A percentile compares a stretch with the other conserved stretches of the same genome.
These are phyloP conservation scores for Tenthredo livida DNA, from an alignment of 2,888 invertebrate species.

Conservation along the genomic window DNA sequence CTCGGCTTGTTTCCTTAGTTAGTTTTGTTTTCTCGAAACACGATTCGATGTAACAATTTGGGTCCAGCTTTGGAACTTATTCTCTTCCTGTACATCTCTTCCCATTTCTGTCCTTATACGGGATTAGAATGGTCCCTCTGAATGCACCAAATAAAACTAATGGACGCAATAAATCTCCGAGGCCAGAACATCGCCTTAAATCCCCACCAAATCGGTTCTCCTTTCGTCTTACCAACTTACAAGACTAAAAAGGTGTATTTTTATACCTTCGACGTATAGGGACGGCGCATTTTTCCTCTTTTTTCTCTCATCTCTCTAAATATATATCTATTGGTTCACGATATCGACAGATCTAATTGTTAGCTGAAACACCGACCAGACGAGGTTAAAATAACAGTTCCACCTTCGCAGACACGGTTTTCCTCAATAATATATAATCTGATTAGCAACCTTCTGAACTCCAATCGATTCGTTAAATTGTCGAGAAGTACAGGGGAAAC, in stretches of 20 bases:
- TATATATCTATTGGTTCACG: background rate
- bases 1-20: background rate
- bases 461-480: background rate
- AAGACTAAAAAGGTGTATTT: slow-evolving; percentile 48
- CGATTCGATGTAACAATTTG: slow-evolving; percentile 47
- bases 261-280: slow-evolving; percentile 29
- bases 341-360: slow-evolving; percentile 32
- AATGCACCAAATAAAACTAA: slow-evolving; percentile 60
- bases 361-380: background rate
- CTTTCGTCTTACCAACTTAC: slow-evolving; percentile 37
- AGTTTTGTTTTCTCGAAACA: slow-evolving; percentile 26
- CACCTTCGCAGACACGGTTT: background rate
- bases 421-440: slow-evolving; percentile 4
- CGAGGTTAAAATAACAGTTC: background rate
- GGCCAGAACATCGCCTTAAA: slow-evolving; percentile 45
- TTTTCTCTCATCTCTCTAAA: background rate
- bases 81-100: slow-evolving; percentile 40
- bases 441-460: slow-evolving; percentile 3
- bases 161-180: slow-evolving; percentile 59
- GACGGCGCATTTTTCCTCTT: background rate
- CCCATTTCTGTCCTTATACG: slow-evolving; percentile 57
- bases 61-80: slow-evolving; percentile 38
- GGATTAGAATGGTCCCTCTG: slow-evolving; percentile 58
- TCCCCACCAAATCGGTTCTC: slow-evolving; percentile 48
- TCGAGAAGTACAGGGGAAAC: background rate